Evolutionary conservation across 2,113 vertebrate species (phyloP).

Genomic region (Callopanchax toddi): DNA sequence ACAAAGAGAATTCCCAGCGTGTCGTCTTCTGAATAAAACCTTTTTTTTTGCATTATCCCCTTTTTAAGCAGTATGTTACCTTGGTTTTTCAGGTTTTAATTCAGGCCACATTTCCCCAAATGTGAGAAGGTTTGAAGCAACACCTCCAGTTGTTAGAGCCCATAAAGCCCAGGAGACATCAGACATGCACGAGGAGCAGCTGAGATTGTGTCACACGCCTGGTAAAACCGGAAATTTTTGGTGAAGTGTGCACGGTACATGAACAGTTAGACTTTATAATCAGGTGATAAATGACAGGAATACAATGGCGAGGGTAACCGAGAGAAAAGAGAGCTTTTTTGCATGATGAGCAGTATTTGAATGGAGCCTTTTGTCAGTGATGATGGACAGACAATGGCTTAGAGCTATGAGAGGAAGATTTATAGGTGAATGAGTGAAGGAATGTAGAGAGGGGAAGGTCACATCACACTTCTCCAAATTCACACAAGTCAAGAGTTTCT

Average conservation of each 20-base stretch:
- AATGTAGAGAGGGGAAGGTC: constrained; percentile 15
- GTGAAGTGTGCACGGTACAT: background rate
- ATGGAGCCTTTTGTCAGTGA: background rate
- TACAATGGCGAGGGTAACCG: background rate
- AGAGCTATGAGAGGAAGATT: constrained; percentile 17
- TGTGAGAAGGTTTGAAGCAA: constrained; percentile 16
- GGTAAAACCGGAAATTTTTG: constrained; percentile 38
- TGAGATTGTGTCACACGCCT: constrained; percentile 19
- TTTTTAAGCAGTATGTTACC: background rate
- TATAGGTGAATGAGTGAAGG: constrained; percentile 15
- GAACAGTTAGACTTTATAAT: background rate
- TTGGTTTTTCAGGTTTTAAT: background rate
- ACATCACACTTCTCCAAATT: background rate
- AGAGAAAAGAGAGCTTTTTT: background rate
- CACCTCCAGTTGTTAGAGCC: constrained; percentile 7
- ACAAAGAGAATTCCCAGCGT: constrained; percentile 1
- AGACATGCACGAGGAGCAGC: constrained; percentile 35
- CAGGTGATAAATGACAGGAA: background rate
- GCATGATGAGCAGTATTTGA: background rate
- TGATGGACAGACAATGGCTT: constrained; percentile 36
- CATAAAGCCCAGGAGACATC: constrained; percentile 34
- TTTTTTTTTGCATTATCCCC: background rate
- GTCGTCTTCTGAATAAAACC: background rate
- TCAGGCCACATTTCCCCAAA: constrained; percentile 1
- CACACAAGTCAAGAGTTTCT: background rate